These are phyloP conservation scores for Glossophaga mutica DNA, from an alignment of 2,797 vertebrate genomes.

Conservation along the genomic window DNA sequence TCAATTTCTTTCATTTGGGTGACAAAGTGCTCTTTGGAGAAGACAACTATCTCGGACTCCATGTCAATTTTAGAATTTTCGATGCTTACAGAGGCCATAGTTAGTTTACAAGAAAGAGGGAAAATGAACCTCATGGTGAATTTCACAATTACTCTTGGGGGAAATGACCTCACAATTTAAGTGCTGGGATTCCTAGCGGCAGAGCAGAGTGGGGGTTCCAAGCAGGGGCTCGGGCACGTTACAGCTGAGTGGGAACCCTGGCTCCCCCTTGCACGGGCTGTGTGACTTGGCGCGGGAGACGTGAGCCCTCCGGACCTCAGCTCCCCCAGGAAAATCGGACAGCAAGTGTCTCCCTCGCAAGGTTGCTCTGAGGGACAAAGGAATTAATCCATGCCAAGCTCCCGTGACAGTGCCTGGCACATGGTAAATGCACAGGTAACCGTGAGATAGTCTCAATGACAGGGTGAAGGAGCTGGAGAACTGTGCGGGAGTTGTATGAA, in stretches of 20 bases:
- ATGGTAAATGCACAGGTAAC: not conserved
- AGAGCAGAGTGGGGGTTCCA: not conserved
- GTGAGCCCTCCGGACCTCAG: not conserved
- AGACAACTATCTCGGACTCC: not conserved
- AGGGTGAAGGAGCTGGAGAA: not conserved
- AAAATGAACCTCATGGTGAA: not conserved
- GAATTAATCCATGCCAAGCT: not conserved
- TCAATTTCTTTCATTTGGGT: not conserved
- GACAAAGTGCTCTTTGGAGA: not conserved
- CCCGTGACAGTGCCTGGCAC: not conserved
- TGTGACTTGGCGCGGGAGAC: not conserved
- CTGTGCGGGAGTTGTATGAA: not conserved
- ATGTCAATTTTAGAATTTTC: conserved; percentile 10
- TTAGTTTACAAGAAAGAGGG: not conserved
- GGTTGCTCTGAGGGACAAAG: not conserved
- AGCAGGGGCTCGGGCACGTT: not conserved
- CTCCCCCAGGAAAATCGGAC: not conserved
- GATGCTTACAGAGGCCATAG: not conserved
- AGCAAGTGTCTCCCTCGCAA: not conserved
- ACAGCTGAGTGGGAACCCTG: not conserved
- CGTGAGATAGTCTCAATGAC: not conserved
- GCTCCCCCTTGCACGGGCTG: not conserved
- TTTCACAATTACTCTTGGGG: not conserved
- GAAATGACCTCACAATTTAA: not conserved
- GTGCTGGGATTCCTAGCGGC: not conserved